A percentile compares a stretch with the other conserved stretches of the same genome.
phyloP scores from a whole-genome alignment of 2,113 vertebrate genomes.

The Loxodonta africana region DNA sequence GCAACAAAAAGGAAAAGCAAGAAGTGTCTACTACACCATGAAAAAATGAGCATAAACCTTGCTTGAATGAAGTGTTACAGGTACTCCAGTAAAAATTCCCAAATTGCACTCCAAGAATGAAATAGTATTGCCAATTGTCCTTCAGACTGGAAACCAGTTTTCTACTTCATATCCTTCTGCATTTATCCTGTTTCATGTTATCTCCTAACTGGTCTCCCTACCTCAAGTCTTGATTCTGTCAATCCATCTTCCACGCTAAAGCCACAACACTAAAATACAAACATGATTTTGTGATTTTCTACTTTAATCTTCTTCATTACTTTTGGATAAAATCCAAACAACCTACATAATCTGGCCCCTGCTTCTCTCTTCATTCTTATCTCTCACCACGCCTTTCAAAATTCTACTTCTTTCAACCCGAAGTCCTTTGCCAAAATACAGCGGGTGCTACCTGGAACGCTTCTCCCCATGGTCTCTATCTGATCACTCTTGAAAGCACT shows the following conservation, averaged over 20 bases:
- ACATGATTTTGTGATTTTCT: neutral
- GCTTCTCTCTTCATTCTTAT: neutral
- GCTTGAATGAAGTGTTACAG: slow-evolving; percentile 39
- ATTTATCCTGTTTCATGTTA: neutral
- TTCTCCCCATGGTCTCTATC: neutral
- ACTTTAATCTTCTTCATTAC: neutral
- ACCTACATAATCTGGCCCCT: neutral
- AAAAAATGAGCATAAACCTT: neutral
- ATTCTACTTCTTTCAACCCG: neutral
- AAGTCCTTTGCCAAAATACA: neutral
- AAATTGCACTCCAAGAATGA: neutral
- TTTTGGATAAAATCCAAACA: neutral
- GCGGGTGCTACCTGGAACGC: neutral
- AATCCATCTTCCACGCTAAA: neutral
- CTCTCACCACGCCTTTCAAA: neutral
- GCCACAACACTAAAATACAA: neutral
- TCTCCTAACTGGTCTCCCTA: neutral
- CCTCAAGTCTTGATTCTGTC: neutral
- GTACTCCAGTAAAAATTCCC: neutral
- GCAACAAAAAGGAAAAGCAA: neutral
- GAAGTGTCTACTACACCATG: neutral
- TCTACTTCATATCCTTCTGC: neutral
- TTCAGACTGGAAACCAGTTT: neutral
- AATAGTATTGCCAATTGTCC: neutral
- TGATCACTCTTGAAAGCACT: neutral